Conservation (phyloP, 2,113 vertebrate species). For the Murina feae region DNA sequence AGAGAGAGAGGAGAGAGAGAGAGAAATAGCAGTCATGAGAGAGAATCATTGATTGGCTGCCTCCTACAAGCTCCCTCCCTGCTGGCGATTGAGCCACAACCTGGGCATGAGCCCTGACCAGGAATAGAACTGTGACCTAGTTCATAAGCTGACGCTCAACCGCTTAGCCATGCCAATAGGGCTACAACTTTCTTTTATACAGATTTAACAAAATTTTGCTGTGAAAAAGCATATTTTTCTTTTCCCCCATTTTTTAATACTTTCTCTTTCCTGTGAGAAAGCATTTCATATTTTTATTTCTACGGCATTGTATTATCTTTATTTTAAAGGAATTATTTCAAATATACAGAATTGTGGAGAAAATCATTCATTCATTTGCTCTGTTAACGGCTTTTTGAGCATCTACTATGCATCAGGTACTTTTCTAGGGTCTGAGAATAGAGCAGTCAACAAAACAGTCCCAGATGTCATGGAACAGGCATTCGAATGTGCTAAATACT, state of each 20-base stretch:
- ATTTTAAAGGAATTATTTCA: background rate
- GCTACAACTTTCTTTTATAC: background rate
- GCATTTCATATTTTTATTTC: background rate
- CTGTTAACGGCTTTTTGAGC: background rate
- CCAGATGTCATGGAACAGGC: background rate
- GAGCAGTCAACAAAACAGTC: background rate
- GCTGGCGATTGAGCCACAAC: too few relatives aligned
- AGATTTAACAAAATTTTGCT: background rate
- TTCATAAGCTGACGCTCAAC: too few relatives aligned
- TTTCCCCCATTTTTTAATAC: background rate
- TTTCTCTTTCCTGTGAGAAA: background rate
- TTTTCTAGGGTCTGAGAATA: background rate
- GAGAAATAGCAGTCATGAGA: too few relatives aligned
- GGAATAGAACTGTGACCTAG: too few relatives aligned
- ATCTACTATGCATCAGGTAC: rapidly evolving
- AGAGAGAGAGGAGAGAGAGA: too few relatives aligned
- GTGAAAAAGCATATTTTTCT: background rate
- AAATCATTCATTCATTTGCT: background rate
- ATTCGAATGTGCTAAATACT: background rate
- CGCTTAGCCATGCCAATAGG: too few relatives aligned
- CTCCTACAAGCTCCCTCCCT: too few relatives aligned
- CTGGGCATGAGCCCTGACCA: too few relatives aligned
- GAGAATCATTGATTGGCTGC: too few relatives aligned
- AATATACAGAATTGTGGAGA: background rate
- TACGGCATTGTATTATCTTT: background rate